Base-by-base conservation (phyloP, 2,797 vertebrate genomes). In the Pogoniulus pusillus region DNA sequence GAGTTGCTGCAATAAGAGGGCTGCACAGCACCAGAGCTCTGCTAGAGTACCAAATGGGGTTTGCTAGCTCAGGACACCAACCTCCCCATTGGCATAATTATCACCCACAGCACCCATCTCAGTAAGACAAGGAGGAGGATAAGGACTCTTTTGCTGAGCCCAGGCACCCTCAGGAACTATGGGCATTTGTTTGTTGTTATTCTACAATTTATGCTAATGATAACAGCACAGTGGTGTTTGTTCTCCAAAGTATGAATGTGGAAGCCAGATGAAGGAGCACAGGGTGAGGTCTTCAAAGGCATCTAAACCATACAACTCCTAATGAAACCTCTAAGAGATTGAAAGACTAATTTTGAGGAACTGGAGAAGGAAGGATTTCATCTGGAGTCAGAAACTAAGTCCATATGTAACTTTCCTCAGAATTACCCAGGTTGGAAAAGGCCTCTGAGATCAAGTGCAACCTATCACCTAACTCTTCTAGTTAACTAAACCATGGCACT, bases 21-120 rank as follows among this genome's bases (percentile, higher is more conserved):
- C 8, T 81, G 27, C 19, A 32, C 17, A 63, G 18, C 34, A 32
- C 5, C 47, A 43, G 37, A 64, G 15, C 32, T 65, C 66, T 71
- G 24, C 24, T 58, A 24, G 22, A 9, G 51, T 35, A 35, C 24
- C 34, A 66, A 10, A 3, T 0, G 0, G 3, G 0, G 9, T 9
- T 12, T 5, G 5, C 18, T 10, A 6, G 29, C 7, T 41, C n/a
- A 62, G 68, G 22, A 65, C 29, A 16, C 4, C 32, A 3, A 6
- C 14, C 17, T 14, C 30, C 13, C 30, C 12, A 2, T 2, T 27
- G 5, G 22, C 10, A 2, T 5, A 2, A 5, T 14, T 20, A 49
- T 24, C 10, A 32, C 34, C 7, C 15, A 6, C 9, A 43, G 27
- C 8, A 30, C 34, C 12, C 11, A 8, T 3, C 16, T 47, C 27